Base-by-base conservation (phyloP, 2,888 invertebrate species). In the Linnaemya vulpina region DNA sequence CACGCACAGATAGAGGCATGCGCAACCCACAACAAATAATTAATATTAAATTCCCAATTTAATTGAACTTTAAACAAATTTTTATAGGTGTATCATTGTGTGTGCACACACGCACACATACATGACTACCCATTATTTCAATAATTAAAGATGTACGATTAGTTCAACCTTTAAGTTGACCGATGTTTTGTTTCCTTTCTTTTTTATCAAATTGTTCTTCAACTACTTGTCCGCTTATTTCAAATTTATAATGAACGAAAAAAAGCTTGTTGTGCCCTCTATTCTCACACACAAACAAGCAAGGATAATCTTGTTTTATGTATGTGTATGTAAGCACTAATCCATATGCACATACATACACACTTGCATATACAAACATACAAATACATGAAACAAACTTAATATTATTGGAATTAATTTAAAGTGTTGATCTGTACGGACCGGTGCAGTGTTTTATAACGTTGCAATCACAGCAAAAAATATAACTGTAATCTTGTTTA, bases 21-120 rank as follows among this genome's bases (percentile, higher is more conserved):
- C 30, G 5, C 30, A 30, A 30, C 5, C 5, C 30, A 30, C 30
- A 30, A n/a, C n/a, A n/a, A n/a, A n/a, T n/a, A n/a, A n/a, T n/a
- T n/a, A n/a, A 30, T 30, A 3, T 30, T 30, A 5, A 30, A 30
- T 30, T 11, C 11, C 1, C 38, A 11, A 38, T 38, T 38, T 38
- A n/a, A 38, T 38, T 38, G 1, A 38, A 38, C 8, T 15, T 17
- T 60, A 62, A 51, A 71, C 60, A 79, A 75, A 75, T 40, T n/a
- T 58, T 20, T 35, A 5, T 68, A 38, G 2, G n/a, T 53, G 46
- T 25, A 40, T n/a, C n/a, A n/a, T n/a, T n/a, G n/a, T n/a, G n/a
- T n/a, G n/a, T n/a, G 1, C 65, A 65, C 25, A 49, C 15, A 1
- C 35, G 35, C 35, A 46, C 38, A 38, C 15, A 10, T 55, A 70